Conservation (phyloP, 1,140 invertebrate genomes). For the Drosophila nebulosa region DNA sequence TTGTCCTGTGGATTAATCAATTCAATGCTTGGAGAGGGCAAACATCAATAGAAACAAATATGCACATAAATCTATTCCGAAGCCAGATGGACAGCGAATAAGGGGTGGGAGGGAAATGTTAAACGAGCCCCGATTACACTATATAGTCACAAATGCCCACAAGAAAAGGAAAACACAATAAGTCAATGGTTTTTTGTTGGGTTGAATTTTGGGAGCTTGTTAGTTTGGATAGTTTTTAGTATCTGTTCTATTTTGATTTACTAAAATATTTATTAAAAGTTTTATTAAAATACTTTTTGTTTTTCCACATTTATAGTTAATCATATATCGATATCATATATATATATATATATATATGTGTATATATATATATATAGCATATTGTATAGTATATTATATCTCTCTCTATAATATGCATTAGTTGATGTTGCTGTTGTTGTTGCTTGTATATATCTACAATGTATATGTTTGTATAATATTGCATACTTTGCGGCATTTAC, state of each 20-base stretch:
- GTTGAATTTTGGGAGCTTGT: background rate
- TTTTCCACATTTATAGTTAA: slow-evolving; percentile 56
- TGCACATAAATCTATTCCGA: slow-evolving; percentile 57
- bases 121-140: background rate
- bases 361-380: slow-evolving; percentile 20
- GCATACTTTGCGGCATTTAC: slow-evolving; percentile 76
- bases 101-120: background rate
- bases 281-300: slow-evolving; percentile 74
- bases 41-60: slow-evolving; percentile 59
- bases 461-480: slow-evolving; percentile 66
- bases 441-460: slow-evolving; percentile 43
- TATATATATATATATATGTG: no score
- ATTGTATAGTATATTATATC: slow-evolving; percentile 26
- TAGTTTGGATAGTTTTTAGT: slow-evolving; percentile 5
- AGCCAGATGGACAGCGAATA: slow-evolving; percentile 9
- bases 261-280: slow-evolving; percentile 79
- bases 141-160: background rate
- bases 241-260: slow-evolving; percentile 46
- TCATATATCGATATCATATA: slow-evolving; percentile 25
- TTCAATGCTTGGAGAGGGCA: slow-evolving; percentile 26
- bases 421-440: slow-evolving; percentile 38
- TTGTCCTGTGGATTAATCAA: slow-evolving; percentile 65
- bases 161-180: background rate
- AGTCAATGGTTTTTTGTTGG: background rate
- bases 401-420: slow-evolving; percentile 29